Base-by-base conservation (phyloP, 2,797 vertebrate species). In the Paguma larvata region DNA sequence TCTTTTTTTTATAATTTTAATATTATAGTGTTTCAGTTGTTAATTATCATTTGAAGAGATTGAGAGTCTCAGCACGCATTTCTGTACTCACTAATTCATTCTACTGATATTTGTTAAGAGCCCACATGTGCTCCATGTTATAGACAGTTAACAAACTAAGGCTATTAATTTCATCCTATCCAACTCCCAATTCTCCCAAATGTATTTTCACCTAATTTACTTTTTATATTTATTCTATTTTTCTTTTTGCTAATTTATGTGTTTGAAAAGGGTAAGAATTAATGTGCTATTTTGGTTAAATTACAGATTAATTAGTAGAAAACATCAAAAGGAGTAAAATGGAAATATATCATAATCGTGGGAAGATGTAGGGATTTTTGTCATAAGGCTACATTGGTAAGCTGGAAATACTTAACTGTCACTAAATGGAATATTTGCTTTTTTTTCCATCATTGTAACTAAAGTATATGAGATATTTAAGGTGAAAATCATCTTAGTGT, bases 231-330 rank as follows among this genome's bases (percentile, higher is more conserved):
- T 13, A 53, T 46, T 41, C 51, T 18, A 38, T 85, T 93, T 92
- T 91, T 2, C 21, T 88, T 93, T 11, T 59, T 46, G 19, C 25
- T 51, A 67, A 72, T 72, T 63, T 84, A 68, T 8, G 68, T 32
- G 21, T 92, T 73, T 80, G 18, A 93, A 4, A 32, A 53, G n/a
- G 3, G 5, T 44, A 75, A 78, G 48, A 21, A 65, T 53, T 73
- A 86, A 83, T 30, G 95, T 41, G 2, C 10, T 94, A 67, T 80
- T 93, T 95, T 80, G 46, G 83, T 84, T 67, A 56, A 85, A 63
- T 86, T 68, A 38, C 44, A 34, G 3, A 48, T 34, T 85, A 51
- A 77, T 78, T 77, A 82, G 13, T 34, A 62, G 15, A 79, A 96
- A 91, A 59, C 6, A 93, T 25, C 80, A 19, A 79, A 80, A 48